These are phyloP conservation scores for Drosophila stalkeri DNA, from an alignment of 2,888 invertebrate species.

Conservation along the genomic window DNA sequence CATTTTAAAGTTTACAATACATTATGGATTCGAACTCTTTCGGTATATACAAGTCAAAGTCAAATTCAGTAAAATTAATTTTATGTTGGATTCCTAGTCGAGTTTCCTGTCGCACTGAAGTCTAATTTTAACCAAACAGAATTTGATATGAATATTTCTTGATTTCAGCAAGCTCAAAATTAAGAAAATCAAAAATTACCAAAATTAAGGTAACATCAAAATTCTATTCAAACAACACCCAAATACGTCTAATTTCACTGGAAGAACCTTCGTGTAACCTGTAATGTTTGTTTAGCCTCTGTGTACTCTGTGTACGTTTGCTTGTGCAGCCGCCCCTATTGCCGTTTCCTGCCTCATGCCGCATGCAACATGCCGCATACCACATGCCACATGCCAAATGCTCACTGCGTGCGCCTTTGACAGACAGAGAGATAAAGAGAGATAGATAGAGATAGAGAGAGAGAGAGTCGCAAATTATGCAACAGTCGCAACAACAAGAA, in stretches of 20 bases:
- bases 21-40: background rate
- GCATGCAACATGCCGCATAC: slow-evolving; percentile 28
- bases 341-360: slow-evolving; percentile 49
- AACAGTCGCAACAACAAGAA: slow-evolving; percentile 51
- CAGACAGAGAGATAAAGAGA: background rate
- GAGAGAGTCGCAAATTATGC: slow-evolving; percentile 67
- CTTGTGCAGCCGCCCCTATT: slow-evolving; percentile 35
- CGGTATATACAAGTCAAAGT: background rate
- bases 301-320: slow-evolving; percentile 13
- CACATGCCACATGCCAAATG: slow-evolving; percentile 28
- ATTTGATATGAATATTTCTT: background rate
- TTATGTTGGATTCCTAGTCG: too few species aligned
- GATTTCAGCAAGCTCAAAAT: background rate
- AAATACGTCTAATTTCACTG: background rate
- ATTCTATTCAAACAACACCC: background rate
- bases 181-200: too few species aligned
- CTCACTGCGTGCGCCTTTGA: slow-evolving; percentile 47
- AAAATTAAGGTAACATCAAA: background rate
- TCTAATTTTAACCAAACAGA: background rate
- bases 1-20: background rate
- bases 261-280: slow-evolving; percentile 21
- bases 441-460: too few species aligned
- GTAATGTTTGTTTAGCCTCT: slow-evolving; percentile 19
- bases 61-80: background rate
- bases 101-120: too few species aligned